Conservation (phyloP, 2,888 invertebrate genomes). For the Oligia fasciuncula region DNA sequence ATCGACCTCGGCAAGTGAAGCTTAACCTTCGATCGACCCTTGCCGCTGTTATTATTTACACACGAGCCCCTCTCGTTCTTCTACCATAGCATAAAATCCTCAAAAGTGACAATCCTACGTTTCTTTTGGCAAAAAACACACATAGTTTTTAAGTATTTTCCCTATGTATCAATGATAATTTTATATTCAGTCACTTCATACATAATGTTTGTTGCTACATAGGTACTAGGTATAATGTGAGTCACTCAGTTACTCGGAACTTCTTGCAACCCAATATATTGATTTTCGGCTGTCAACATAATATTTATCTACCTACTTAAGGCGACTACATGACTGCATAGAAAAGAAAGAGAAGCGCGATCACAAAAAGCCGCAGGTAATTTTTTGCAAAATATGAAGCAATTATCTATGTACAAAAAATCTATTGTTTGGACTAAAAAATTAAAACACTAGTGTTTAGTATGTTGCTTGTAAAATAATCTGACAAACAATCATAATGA, state of each 20-base stretch:
- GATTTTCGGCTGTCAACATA: neutral
- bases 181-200: neutral
- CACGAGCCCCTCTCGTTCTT: neutral
- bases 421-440: no score
- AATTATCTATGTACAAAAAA: no score
- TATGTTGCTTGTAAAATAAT: no score
- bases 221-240: neutral
- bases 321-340: no score
- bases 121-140: neutral
- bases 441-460: no score
- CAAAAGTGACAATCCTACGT: neutral
- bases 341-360: no score
- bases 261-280: neutral
- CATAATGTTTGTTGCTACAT: neutral
- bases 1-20: neutral
- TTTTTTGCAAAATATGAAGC: no score
- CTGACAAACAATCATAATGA: no score
- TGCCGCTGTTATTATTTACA: neutral
- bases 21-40: neutral
- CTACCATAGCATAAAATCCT: neutral
- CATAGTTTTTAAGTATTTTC: no score
- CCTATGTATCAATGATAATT: no score
- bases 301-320: slow-evolving; percentile 4
- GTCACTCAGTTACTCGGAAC: slow-evolving; percentile 2
- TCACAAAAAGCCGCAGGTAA: no score